Base-by-base conservation (phyloP, 1,140 invertebrate species). In the Drosophila pseudoobscura region DNA sequence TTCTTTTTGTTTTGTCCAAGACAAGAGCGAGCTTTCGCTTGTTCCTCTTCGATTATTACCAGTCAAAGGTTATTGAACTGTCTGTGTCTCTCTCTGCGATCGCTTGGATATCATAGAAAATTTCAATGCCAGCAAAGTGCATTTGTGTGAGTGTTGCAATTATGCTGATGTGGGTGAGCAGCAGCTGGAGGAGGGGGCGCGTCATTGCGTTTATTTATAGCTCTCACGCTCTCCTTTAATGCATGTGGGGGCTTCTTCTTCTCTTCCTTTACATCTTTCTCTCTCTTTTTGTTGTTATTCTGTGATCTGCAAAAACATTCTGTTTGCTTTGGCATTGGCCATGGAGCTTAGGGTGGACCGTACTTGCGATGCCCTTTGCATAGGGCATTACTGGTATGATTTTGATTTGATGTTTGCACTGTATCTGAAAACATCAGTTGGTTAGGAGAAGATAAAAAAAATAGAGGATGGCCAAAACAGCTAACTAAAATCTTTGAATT, bases 21-120 rank as follows among this genome's bases (percentile, higher is more conserved):
- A n/a, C 47, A 22, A 50, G 55, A 50, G 7, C 24, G 55, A 84
- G 80, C 80, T 84, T 85, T 85, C 64, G 58, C 15, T 24, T 45
- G 45, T 35, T 15, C 31, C 45, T 15, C 35, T 9, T 31, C 39
- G 17, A 13, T 51, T 39, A 9, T 45, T 44, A 8, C 52, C 55
- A 77, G 82, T 65, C 82, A 85, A 82, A 78, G 82, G 82, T 63
- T 78, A 35, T 83, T 82, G 83, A 87, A 87, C 75, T 66, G 58
- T 45, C 45, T 45, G 24, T 49, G 43, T 41, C 15, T 31, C 15
- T 31, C 41, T 60, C 13, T 49, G 47, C 61, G 76, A 65, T 74
- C 79, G 80, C 80, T 77, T 85, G 59, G 63, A 59, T 75, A 75
- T 77, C 83, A 85, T 85, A 63, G 82, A 70, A 78, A 62, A 71